These are phyloP conservation scores for Pelagia noctiluca DNA, from an alignment of 30 jellyfish, hydroid and myxozoan genomes.

Conservation along the genomic window DNA sequence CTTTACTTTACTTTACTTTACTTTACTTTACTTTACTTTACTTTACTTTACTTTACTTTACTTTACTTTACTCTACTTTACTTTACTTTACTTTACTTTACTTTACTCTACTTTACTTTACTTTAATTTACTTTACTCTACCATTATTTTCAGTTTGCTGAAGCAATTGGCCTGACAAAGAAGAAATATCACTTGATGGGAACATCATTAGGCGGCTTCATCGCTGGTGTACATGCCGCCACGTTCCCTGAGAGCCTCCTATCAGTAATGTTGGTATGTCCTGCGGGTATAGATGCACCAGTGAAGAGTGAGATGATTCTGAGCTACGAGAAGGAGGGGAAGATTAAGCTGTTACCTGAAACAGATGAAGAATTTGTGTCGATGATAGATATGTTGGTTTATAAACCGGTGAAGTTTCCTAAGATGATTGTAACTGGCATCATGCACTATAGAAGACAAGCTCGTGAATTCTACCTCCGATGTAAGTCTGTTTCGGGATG, in stretches of 20 bases:
- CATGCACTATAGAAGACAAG: conserved; percentile 69
- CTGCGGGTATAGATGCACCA: conserved; percentile 73
- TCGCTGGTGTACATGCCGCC: conserved; percentile 80
- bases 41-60: background rate
- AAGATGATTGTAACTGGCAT: conserved; percentile 61
- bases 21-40: too few species aligned
- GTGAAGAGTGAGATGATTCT: conserved; percentile 38
- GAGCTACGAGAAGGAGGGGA: conserved; percentile 37
- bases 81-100: background rate
- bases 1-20: too few species aligned
- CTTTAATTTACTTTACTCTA: background rate
- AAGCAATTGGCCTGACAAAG: conserved; percentile 66
- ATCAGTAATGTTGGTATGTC: conserved; percentile 68
- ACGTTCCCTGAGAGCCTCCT: conserved; percentile 47
- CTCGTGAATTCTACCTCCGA: conserved; percentile 45
- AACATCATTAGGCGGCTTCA: conserved; percentile 77
- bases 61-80: background rate
- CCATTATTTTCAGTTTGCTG: conserved; percentile 64
- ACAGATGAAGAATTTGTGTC: conserved; percentile 54
- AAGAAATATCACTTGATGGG: conserved; percentile 78
- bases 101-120: background rate
- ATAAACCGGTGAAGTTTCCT: conserved; percentile 69
- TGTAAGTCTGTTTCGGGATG: too few species aligned
- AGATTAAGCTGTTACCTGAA: conserved; percentile 60
- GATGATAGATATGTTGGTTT: conserved; percentile 65